phyloP scores from a whole-genome alignment of 2,797 vertebrate genomes.

The Dermochelys coriacea region DNA sequence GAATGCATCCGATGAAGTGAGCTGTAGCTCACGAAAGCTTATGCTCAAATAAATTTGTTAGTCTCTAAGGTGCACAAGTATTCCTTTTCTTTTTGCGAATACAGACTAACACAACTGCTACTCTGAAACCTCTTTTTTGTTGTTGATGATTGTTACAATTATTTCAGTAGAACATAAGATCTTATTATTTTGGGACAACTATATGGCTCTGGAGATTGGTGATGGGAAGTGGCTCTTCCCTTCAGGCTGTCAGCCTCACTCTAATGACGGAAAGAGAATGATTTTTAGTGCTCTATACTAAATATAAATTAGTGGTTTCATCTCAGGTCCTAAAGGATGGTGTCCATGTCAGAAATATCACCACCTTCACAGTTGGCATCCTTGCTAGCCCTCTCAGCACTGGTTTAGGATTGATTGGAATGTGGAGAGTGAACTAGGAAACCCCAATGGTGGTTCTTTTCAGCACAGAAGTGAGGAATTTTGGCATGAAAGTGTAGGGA shows the following conservation, averaged over 20 bases:
- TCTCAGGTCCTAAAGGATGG: not conserved
- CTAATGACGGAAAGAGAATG: not conserved
- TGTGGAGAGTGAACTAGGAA: not conserved
- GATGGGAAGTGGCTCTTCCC: not conserved
- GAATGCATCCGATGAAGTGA: too few relatives aligned
- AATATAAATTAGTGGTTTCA: not conserved
- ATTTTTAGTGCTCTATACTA: not conserved
- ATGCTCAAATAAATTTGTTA: too few relatives aligned
- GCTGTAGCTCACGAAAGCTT: too few relatives aligned
- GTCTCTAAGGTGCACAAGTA: too few relatives aligned
- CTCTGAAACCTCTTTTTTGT: not conserved
- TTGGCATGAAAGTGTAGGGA: not conserved
- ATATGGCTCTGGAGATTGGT: not conserved
- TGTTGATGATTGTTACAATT: not conserved
- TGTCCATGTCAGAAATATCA: not conserved
- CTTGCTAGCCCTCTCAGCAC: not conserved
- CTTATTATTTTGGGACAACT: not conserved
- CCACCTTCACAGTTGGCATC: not conserved
- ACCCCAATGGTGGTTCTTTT: not conserved
- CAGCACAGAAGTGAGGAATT: not conserved
- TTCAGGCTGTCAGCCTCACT: not conserved
- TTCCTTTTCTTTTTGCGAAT: too few relatives aligned
- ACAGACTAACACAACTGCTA: too few relatives aligned
- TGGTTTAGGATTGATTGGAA: not conserved
- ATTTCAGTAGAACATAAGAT: not conserved